Evolutionary conservation across 2,113 vertebrate species (phyloP), one percentile per base, ranked within the genome.

Genomic region (Anolis sagrei): DNA sequence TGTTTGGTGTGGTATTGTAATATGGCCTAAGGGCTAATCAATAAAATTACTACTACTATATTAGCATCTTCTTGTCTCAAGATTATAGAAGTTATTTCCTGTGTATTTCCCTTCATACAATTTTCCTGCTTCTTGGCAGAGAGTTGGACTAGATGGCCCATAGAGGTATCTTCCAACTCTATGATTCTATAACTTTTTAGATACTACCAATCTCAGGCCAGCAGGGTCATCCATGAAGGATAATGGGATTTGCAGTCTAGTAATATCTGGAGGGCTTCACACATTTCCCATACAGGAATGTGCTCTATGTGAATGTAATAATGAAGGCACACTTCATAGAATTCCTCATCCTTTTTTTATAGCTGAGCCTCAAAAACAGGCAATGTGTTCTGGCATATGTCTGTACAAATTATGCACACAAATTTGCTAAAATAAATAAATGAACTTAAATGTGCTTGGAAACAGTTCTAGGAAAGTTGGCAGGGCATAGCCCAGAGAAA

Each of bases 321-420:
- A 83, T 21, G 21, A 66, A 83, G 32, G 34, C 34, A 58, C 81
- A 62, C 16, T 74, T 58, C 25, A 25, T 48, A 82, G 66, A 72
- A 21, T 34, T 34, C 70, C 51, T 75, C 48, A 27, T 68, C 29
- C 29, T n/a, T 7, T 49, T 34, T 84, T 84, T 36, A 23, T 27
- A 84, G 62, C n/a, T 34, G 58, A 66, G 44, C 51, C 62, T 84
- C 83, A 68, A 66, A 84, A 84, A 16, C 14, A 68, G 61, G 44
- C 74, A 83, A 76, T 77, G 23, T 69, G 62, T 84, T 69, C 44
- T 68, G 66, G 83, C 61, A 84, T 36, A 76, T 69, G 48, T 84
- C 77, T 77, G 36, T 44, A 84, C 51, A 34, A 77, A 84, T 84
- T 69, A 76, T 3, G 25, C 39, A 66, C 61, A 68, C 74, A 76